phyloP scores from a whole-genome alignment of 2,113 vertebrate genomes.

The Gadus macrocephalus region DNA sequence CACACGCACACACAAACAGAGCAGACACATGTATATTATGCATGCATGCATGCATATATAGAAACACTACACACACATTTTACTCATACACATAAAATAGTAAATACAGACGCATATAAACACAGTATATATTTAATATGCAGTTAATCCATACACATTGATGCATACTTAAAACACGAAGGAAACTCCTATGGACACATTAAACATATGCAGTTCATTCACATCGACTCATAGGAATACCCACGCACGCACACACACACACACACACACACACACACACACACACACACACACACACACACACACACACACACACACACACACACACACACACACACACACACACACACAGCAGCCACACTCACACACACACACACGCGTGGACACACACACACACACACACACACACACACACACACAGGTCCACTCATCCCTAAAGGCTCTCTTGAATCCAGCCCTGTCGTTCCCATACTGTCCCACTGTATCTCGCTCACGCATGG shows the following conservation, averaged over 20 bases:
- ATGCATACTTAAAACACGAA: no score
- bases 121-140: neutral
- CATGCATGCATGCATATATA: neutral
- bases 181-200: neutral
- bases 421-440: neutral
- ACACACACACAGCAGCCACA: neutral
- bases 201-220: no score
- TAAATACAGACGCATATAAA: neutral
- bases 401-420: neutral
- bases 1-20: neutral
- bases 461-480: no score
- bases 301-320: neutral
- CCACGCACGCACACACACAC: neutral
- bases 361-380: neutral
- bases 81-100: neutral
- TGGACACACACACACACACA: neutral
- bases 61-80: conserved; percentile 4
- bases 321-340: no score
- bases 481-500: neutral
- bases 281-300: neutral
- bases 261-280: neutral
- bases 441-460: no score
- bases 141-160: no score
- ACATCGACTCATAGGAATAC: no score
- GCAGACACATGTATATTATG: conserved; percentile 1